phyloP scores from a whole-genome alignment of 1,140 invertebrate species.

The Papilio aristodemus region DNA sequence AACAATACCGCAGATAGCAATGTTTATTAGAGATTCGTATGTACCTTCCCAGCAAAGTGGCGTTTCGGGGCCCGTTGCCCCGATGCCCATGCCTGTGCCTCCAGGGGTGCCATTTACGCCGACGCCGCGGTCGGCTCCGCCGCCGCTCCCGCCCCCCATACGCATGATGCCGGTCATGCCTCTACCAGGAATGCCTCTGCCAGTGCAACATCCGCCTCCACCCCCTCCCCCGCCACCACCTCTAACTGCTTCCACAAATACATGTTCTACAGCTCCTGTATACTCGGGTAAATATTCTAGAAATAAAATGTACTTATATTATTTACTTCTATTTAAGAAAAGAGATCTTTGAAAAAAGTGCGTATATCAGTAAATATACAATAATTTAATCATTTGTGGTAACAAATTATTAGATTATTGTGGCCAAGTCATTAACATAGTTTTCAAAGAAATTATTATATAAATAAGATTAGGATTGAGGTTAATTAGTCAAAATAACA shows the following conservation, averaged over 20 bases:
- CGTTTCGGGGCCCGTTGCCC: constrained; percentile 36
- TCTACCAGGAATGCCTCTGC: neutral
- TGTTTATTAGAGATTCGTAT: constrained; percentile 47
- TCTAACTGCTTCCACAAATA: constrained; percentile 6
- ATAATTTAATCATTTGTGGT: no score
- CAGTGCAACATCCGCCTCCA: constrained; percentile 28
- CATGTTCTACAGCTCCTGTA: constrained; percentile 19
- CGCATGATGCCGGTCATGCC: constrained; percentile 10
- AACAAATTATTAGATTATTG: no score
- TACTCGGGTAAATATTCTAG: constrained; percentile 32
- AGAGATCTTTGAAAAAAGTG: no score
- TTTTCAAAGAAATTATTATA: no score
- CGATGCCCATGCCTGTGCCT: neutral
- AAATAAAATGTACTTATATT: neutral
- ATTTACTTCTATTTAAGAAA: no score
- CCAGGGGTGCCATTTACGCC: constrained; percentile 27
- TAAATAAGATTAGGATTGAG: no score
- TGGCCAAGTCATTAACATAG: no score
- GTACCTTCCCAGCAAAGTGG: constrained; percentile 22
- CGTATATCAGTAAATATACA: no score
- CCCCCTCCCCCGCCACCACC: constrained; percentile 33
- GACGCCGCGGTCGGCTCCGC: constrained; percentile 34
- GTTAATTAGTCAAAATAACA: no score
- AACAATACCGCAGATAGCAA: constrained; percentile 46
- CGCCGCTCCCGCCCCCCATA: constrained; percentile 21